Percentiles rank a stretch among this genome's conserved stretches.
Evolutionary conservation across 2,113 vertebrate species (phyloP).

Genomic region (Calonectris borealis): DNA sequence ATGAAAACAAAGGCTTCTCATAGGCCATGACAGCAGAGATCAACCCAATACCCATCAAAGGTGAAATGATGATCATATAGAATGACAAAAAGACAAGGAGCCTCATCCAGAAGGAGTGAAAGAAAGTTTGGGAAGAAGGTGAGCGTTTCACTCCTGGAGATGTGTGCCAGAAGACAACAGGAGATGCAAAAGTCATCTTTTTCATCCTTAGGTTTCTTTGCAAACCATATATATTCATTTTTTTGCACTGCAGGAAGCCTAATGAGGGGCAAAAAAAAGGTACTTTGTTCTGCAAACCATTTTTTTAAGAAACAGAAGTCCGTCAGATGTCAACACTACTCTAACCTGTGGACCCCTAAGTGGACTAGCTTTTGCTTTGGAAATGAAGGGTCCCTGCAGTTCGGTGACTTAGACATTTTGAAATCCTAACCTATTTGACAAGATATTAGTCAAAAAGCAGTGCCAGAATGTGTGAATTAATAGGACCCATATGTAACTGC

Average conservation of each 20-base stretch:
- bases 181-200: neutral
- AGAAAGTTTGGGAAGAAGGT: neutral
- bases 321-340: neutral
- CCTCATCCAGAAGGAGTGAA: neutral
- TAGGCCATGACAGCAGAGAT: neutral
- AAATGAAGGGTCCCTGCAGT: conserved; percentile 38
- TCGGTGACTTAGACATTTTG: conserved; percentile 33
- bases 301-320: neutral
- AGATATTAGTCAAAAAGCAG: conserved; percentile 69
- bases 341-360: neutral
- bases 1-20: neutral
- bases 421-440: conserved; percentile 59
- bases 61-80: neutral
- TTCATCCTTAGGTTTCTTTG: neutral
- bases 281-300: neutral
- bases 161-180: neutral
- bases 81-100: neutral
- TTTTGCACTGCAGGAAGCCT: neutral
- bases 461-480: conserved; percentile 66
- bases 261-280: neutral
- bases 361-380: neutral
- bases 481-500: conserved; percentile 71
- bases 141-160: neutral
- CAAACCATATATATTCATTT: neutral
- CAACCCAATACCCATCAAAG: neutral